Percentiles rank a stretch among this genome's conserved stretches.
phyloP scores from a whole-genome alignment of 2,888 invertebrate species.

The Disparrhopalites patrizii region DNA sequence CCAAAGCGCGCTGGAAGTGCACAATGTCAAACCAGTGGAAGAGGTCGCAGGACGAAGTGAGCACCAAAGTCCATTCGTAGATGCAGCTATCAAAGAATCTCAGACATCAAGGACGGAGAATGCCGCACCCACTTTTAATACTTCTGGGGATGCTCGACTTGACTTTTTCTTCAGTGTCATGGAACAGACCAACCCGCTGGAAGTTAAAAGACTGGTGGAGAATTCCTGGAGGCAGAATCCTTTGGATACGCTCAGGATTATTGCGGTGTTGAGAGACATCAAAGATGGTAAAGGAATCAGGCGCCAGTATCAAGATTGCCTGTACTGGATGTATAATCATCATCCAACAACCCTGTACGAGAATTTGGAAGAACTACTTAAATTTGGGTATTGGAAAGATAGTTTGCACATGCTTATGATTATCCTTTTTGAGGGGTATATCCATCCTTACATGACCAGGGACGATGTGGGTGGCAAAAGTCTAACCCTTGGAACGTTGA shows the following conservation, averaged over 20 bases:
- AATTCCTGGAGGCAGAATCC: slow-evolving; percentile 31
- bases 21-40: not conserved
- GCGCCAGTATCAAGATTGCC: slow-evolving; percentile 36
- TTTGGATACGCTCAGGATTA: slow-evolving; percentile 34
- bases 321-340: slow-evolving; percentile 37
- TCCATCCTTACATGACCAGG: slow-evolving; percentile 18
- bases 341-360: slow-evolving; percentile 38
- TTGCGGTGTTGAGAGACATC: slow-evolving; percentile 33
- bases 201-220: slow-evolving; percentile 12
- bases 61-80: slow-evolving; percentile 15
- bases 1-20: not conserved
- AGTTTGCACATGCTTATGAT: slow-evolving; percentile 31
- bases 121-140: slow-evolving; percentile 29
- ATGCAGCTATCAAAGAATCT: slow-evolving; percentile 8
- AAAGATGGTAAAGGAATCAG: slow-evolving; percentile 37
- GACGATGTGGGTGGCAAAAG: slow-evolving; percentile 25
- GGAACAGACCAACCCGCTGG: slow-evolving; percentile 26
- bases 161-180: slow-evolving; percentile 41
- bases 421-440: slow-evolving; percentile 29
- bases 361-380: slow-evolving; percentile 29
- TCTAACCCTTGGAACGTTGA: not conserved
- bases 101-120: slow-evolving; percentile 34
- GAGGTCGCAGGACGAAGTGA: not conserved
- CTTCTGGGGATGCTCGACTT: slow-evolving; percentile 32
- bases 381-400: slow-evolving; percentile 44